These are phyloP conservation scores for Brachylomia viminalis DNA, from an alignment of 2,888 invertebrate species.

Conservation along the genomic window DNA sequence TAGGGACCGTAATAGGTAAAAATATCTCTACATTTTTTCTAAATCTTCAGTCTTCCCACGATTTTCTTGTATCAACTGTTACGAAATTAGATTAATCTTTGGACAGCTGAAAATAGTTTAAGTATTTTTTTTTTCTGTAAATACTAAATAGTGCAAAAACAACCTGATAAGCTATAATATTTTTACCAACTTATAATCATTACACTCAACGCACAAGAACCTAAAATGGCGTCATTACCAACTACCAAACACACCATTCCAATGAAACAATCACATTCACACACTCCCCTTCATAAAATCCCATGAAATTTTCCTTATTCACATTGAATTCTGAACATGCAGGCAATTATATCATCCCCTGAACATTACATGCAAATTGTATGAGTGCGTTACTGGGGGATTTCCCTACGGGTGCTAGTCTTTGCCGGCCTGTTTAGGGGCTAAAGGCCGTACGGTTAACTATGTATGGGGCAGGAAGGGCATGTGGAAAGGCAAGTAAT, in stretches of 20 bases:
- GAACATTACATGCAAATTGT: slow-evolving; percentile 75
- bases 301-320: slow-evolving; percentile 38
- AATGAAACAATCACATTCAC: slow-evolving; percentile 31
- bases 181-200: background rate
- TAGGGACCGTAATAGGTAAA: too few species aligned
- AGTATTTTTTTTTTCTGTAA: background rate
- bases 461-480: slow-evolving; percentile 61
- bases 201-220: background rate
- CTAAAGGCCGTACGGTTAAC: slow-evolving; percentile 59
- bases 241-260: background rate
- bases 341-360: slow-evolving; percentile 67
- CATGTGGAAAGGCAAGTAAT: slow-evolving; percentile 23
- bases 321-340: slow-evolving; percentile 62
- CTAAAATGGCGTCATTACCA: background rate
- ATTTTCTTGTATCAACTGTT: slow-evolving; percentile 11
- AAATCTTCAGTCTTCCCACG: background rate
- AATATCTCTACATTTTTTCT: background rate
- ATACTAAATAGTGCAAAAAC: background rate
- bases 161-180: background rate
- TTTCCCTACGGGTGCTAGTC: slow-evolving; percentile 71
- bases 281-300: slow-evolving; percentile 38
- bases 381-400: slow-evolving; percentile 71
- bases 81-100: background rate
- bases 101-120: slow-evolving; percentile 4
- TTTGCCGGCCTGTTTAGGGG: slow-evolving; percentile 59